Conservation (phyloP, 2,888 invertebrate genomes). For the Mycalesis mineus region DNA sequence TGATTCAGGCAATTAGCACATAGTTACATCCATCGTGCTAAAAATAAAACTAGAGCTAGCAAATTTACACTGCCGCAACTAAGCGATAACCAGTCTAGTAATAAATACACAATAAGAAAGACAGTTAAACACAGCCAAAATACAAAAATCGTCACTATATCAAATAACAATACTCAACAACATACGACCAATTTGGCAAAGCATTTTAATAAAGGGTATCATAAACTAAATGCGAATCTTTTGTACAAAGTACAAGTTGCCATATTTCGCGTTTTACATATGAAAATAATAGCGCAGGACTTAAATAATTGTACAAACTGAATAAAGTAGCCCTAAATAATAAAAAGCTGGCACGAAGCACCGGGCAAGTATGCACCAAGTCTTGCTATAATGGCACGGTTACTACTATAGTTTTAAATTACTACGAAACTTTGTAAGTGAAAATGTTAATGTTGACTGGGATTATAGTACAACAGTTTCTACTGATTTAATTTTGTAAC, state of each 20-base stretch:
- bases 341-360: slow-evolving; percentile 49
- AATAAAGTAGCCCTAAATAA: slow-evolving; percentile 53
- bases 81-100: too few relatives aligned
- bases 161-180: not conserved
- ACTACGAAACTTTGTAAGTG: slow-evolving; percentile 16
- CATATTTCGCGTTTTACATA: slow-evolving; percentile 38
- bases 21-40: too few relatives aligned
- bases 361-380: slow-evolving; percentile 46
- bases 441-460: slow-evolving; percentile 7
- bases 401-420: slow-evolving; percentile 21
- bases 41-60: too few relatives aligned
- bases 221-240: slow-evolving; percentile 21
- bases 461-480: not conserved
- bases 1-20: too few relatives aligned
- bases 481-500: not conserved
- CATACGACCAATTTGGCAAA: slow-evolving; percentile 5
- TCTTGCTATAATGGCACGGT: slow-evolving; percentile 37
- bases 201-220: slow-evolving; percentile 6
- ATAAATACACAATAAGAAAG: too few relatives aligned
- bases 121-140: not conserved
- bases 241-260: slow-evolving; percentile 27
- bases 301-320: slow-evolving; percentile 39
- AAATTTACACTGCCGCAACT: too few relatives aligned
- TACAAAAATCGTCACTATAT: not conserved
- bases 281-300: slow-evolving; percentile 36